Evolutionary conservation across 1,140 invertebrate species (phyloP), one percentile per base, ranked within the genome.

Genomic region (Sarcophaga bullata): DNA sequence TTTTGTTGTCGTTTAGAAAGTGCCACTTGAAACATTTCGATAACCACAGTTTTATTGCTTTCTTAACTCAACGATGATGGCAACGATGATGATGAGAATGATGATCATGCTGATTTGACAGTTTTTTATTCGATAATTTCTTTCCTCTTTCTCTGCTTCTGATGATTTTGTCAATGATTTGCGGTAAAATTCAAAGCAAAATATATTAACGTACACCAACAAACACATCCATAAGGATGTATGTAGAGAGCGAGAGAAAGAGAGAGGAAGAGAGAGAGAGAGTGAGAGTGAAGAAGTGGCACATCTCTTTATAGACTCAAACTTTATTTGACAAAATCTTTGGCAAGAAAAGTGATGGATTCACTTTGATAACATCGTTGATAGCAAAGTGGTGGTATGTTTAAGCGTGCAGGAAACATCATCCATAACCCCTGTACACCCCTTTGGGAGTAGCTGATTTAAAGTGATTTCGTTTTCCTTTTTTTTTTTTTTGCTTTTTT

Each of bases 21-120:
- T 19, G 62, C 7, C 19, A 68, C 62, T 68, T 68, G 62, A 68
- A 68, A 68, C 9, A 37, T 68, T 68, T 19, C 3, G 17, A 68
- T 19, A 68, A 25, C n/a, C 62, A 68, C 62, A 68, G 19, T 68
- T 68, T 68, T 68, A 19, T 68, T 68, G n/a, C 62, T 68, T 68
- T 19, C 62, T 15, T 68, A 19, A 68, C 17, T 19, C n/a, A 25
- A 68, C 25, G 25, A 37, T 37, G 25, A 37, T 4, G 25, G 4
- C 25, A 4, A 37, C 4, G 25, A 37, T 4, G 25, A 37, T 37
- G 25, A 37, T 37, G 25, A 37, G 25, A 37, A 37, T 25, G 17
- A 19, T 78, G 75, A 78, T 78, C 75, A 78, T 78, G 75, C 75
- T 78, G 75, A 78, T 78, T 78, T 78, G 75, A 78, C 75, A 78